Evolutionary conservation across 2,797 vertebrate species (phyloP).

Genomic region (Atherinosoma microstoma): DNA sequence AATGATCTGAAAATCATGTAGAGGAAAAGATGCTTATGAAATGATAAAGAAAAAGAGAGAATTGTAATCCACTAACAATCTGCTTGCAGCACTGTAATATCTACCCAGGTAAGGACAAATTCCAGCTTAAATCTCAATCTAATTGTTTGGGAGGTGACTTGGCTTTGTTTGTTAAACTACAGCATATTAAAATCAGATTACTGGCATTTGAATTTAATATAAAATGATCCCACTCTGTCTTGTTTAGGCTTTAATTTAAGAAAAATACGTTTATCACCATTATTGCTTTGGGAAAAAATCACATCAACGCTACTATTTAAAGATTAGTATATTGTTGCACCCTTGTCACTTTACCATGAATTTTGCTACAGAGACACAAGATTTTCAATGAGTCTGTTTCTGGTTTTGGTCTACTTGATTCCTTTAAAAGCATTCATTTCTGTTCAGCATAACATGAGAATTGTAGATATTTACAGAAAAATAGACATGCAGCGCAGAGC

Average conservation of each 20-base stretch:
- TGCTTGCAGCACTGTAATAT: slow-evolving; percentile 35
- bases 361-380: background rate
- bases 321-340: background rate
- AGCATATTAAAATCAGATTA: background rate
- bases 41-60: background rate
- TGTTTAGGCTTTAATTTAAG: background rate
- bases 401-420: background rate
- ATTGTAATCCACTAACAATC: background rate
- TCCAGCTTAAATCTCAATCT: slow-evolving; percentile 12
- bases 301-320: background rate
- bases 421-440: background rate
- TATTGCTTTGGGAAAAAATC: background rate
- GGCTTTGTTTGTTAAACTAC: background rate
- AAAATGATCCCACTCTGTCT: background rate
- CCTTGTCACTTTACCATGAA: background rate
- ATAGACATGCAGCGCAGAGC: background rate
- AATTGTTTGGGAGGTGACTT: background rate
- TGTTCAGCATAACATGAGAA: background rate
- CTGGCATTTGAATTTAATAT: no score
- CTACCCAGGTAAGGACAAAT: slow-evolving; percentile 67
- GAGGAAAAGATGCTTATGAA: background rate
- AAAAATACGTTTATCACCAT: background rate
- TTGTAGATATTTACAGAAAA: background rate
- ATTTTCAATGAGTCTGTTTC: background rate
- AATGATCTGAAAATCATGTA: background rate